phyloP scores from a whole-genome alignment of 2,888 invertebrate genomes.

The Empis livida region DNA sequence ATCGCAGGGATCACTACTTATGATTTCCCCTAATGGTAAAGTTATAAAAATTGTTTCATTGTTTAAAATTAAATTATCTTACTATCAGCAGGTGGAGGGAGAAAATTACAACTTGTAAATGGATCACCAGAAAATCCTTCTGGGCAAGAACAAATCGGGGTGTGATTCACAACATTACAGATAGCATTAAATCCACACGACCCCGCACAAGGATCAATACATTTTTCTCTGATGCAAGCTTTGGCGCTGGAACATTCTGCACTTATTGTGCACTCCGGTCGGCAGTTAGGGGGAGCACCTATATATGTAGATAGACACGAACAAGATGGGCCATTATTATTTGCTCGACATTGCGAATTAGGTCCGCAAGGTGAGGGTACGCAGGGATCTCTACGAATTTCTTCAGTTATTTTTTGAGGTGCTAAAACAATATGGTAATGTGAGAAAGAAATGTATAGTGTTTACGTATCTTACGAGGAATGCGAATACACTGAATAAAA shows the following conservation, averaged over 20 bases:
- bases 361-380: conserved; percentile 52
- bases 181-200: conserved; percentile 50
- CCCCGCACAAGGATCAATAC: conserved; percentile 56
- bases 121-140: conserved; percentile 44
- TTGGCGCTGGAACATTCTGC: conserved; percentile 53
- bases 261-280: conserved; percentile 55
- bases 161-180: conserved; percentile 51
- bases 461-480: conserved; percentile 30
- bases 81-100: conserved; percentile 15
- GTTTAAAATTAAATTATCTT: neutral
- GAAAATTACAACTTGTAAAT: conserved; percentile 36
- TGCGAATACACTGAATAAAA: conserved; percentile 48
- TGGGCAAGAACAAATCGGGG: conserved; percentile 51
- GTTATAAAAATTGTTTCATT: conserved; percentile 7
- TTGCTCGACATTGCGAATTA: conserved; percentile 45
- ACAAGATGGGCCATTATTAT: conserved; percentile 49
- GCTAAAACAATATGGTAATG: conserved; percentile 15
- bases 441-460: neutral
- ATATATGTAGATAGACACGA: conserved; percentile 49
- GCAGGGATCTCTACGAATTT: conserved; percentile 43
- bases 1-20: conserved; percentile 44
- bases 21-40: conserved; percentile 27
- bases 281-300: conserved; percentile 56
- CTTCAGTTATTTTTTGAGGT: conserved; percentile 18
- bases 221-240: conserved; percentile 56